Base-by-base conservation (phyloP, 2,113 vertebrate species). In the Pongo abelii region DNA sequence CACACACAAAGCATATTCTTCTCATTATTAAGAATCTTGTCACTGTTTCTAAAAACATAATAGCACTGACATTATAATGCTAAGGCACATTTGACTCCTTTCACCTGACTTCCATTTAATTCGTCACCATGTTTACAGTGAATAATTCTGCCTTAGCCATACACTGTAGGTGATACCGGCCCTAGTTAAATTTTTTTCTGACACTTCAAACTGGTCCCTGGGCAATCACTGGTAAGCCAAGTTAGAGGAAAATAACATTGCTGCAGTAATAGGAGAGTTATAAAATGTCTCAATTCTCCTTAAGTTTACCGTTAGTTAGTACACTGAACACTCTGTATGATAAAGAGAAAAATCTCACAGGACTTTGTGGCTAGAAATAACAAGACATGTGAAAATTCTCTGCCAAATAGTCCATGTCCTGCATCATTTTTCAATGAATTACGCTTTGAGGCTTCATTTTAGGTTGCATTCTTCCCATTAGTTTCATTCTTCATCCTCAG, bases 391-490 rank as follows among this genome's bases (percentile, higher is more conserved):
- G 83, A 97, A 97, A 70, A 50, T 90, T 46, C 52, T 96, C 23
- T 67, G 94, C 40, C 70, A 92, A 97, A 67, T 61, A 94, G 4
- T 12, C 55, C 48, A 59, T 78, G 55, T 95, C 87, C 75, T 95
- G 48, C 9, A 78, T 70, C 57, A 70, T 69, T 83, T 83, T 94
- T 91, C 97, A 97, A 40, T 86, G 75, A 96, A 80, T 94, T 94
- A 93, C 77, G 75, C 94, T 96, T 84, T 77, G 79, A 96, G 93
- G 5, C 93, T 97, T 97, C 70, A 74, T 93, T 97, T 96, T 80
- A 87, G 48, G 55, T 64, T 95, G 55, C 38, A 77, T 74, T 90
- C 70, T 80, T 95, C 59, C 38, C 90, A 92, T 94, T 94, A 96
- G 52, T 40, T 98, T 95, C 72, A 89, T 88, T 97, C 95, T 70